phyloP scores from a whole-genome alignment of 1,140 invertebrate species.

The Neotoxoptera formosana region DNA sequence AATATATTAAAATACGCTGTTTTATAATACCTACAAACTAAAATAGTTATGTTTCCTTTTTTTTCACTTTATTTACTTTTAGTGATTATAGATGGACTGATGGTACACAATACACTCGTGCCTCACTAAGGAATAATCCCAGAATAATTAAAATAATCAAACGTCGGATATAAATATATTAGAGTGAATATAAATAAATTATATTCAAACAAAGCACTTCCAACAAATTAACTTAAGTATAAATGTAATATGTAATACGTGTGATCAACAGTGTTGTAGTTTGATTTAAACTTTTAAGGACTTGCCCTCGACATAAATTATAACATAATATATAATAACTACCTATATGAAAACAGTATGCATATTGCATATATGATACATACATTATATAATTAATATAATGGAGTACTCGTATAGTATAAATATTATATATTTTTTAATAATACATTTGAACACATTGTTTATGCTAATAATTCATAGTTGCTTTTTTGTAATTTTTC shows the following conservation, averaged over 20 bases:
- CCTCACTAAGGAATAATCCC: neutral
- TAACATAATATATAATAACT: neutral
- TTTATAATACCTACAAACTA: neutral
- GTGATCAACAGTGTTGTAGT: neutral
- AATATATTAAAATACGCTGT: neutral
- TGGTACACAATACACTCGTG: no score
- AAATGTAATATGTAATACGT: neutral
- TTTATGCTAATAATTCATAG: neutral
- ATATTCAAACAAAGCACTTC: neutral
- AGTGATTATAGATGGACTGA: neutral
- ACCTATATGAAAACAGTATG: neutral
- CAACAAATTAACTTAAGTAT: neutral
- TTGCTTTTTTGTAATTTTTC: neutral
- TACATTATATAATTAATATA: neutral
- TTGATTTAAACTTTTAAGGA: slow-evolving; percentile 5
- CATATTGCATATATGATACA: neutral
- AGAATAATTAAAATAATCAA: neutral
- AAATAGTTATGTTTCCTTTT: neutral
- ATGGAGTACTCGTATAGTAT: neutral
- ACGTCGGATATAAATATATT: neutral
- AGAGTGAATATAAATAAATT: neutral
- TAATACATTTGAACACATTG: neutral
- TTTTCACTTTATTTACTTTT: neutral
- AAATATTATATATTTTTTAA: neutral
- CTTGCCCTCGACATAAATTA: neutral